Evolutionary conservation across 1,140 invertebrate species (phyloP), one percentile per base, ranked within the genome.

Genomic region (Microplitis demolitor): DNA sequence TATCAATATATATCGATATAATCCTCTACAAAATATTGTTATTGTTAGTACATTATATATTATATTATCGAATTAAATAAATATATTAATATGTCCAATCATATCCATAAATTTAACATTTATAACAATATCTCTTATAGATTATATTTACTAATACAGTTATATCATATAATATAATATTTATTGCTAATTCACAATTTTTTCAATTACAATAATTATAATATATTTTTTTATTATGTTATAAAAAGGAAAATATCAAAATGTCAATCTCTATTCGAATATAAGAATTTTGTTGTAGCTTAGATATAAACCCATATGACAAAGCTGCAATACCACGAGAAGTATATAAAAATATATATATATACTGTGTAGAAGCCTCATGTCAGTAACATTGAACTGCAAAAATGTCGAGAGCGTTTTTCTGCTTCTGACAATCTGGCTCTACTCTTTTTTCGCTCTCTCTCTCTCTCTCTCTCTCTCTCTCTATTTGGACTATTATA

Each of bases 341-440:
- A 45, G 6, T 6, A 6, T 11, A 58, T 8, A 33, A 14, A 56
- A 45, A 45, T 6, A 45, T 45, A 45, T 45, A 5, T 45, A 45
- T 45, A 5, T 45, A 45, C 6, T 45, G 39, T 45, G 39, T 45
- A 45, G 6, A 45, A 45, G 6, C 11, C 39, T 11, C 3, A 37
- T 33, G 34, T 45, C 61, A 6, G 31, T 53, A 51, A 50, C 66
- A 68, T 51, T 71, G 51, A 50, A 71, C 62, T 63, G 34, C 56
- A 51, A 34, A 66, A 34, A 64, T 16, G 56, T 37, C n/a, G 34
- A 66, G 39, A 69, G 11, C 16, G 58, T 62, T 53, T 45, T 11
- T 63, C 67, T 69, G 61, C 66, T 45, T 73, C 68, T 61, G 72
- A 66, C 72, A 73, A 69, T 64, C 51, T 51, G 31, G 14, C 60